phyloP scores from a whole-genome alignment of 2,113 vertebrate genomes.

The Rhinoptilus africanus region DNA sequence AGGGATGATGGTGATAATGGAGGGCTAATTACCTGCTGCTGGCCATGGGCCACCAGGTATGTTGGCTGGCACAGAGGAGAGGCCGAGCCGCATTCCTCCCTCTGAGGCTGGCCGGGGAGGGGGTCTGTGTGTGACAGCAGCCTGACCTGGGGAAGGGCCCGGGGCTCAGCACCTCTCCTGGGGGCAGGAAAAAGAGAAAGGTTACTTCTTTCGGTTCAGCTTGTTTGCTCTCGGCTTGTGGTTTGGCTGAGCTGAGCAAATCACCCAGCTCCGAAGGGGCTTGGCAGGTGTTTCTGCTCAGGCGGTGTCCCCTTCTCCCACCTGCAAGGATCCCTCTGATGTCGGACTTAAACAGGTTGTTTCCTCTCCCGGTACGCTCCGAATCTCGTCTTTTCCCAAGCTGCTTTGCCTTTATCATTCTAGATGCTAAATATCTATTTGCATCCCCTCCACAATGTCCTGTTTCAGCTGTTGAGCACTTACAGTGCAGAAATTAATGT shows the following conservation, averaged over 20 bases:
- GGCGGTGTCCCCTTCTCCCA: background rate
- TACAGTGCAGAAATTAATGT: background rate
- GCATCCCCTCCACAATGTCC: background rate
- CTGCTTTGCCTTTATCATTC: background rate
- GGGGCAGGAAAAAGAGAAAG: background rate
- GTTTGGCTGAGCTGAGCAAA: background rate
- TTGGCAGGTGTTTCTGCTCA: background rate
- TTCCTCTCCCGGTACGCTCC: background rate
- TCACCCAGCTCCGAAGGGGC: background rate
- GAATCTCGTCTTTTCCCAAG: background rate
- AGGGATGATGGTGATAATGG: background rate
- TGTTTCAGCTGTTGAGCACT: background rate
- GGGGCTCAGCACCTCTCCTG: too few relatives aligned
- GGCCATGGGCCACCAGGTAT: background rate
- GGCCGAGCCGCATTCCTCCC: fast-evolving
- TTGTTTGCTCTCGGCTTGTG: background rate
- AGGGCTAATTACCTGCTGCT: background rate
- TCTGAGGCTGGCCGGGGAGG: fast-evolving
- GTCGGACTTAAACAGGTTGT: fast-evolving
- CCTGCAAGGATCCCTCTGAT: background rate
- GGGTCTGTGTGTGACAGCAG: too few relatives aligned
- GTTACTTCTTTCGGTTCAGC: fast-evolving
- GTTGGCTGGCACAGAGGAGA: background rate
- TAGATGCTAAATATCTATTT: background rate
- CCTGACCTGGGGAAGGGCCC: fast-evolving